Conservation (phyloP, 2,113 vertebrate species). For the Emydocephalus ijimae region DNA sequence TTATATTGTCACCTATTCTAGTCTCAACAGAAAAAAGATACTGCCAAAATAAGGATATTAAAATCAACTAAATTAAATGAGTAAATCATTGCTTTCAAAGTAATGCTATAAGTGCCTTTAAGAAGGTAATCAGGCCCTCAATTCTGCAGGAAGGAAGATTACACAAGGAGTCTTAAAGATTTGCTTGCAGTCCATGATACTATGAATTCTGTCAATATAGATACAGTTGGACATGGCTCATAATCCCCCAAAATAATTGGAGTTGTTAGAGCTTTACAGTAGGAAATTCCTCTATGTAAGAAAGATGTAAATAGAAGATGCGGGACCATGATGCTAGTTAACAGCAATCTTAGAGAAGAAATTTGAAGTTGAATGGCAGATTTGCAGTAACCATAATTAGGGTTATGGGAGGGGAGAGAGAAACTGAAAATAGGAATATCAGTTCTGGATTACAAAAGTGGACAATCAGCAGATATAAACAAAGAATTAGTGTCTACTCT, state of each 20-base stretch:
- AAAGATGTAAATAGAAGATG: neutral
- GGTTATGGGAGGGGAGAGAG: neutral
- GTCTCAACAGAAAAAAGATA: neutral
- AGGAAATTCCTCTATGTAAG: neutral
- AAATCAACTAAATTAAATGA: neutral
- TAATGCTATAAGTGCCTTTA: neutral
- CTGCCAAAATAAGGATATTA: neutral
- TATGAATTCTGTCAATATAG: neutral
- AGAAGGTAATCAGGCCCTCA: neutral
- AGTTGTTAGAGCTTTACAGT: neutral
- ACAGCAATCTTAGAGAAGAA: neutral
- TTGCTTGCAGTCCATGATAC: neutral
- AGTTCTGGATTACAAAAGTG: neutral
- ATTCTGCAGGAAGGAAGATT: neutral
- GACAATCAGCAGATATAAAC: neutral
- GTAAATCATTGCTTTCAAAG: neutral
- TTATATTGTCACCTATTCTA: neutral
- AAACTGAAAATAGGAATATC: neutral
- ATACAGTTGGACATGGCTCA: neutral
- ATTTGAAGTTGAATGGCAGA: neutral
- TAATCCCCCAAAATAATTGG: neutral
- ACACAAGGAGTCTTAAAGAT: neutral
- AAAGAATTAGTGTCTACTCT: neutral
- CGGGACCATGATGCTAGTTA: neutral
- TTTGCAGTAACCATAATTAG: neutral